phyloP scores from a whole-genome alignment of 2,113 vertebrate genomes.

The Gorsachius goisagi region DNA sequence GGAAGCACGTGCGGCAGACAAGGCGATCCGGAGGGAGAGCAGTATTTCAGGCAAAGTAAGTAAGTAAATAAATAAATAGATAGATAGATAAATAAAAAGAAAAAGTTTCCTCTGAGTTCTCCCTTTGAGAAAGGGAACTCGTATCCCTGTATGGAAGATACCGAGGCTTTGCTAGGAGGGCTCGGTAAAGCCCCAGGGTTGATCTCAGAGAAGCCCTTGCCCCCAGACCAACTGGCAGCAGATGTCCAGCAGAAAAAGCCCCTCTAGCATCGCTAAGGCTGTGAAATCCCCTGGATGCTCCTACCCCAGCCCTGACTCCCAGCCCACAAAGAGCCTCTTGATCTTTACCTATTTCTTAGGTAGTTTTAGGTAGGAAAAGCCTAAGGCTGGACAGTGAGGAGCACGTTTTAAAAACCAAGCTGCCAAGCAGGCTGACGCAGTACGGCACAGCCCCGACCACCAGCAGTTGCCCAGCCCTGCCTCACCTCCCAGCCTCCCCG shows the following conservation, averaged over 20 bases:
- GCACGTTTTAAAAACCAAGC: not conserved
- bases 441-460: not conserved
- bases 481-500: not conserved
- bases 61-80: not conserved
- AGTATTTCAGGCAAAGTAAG: not conserved
- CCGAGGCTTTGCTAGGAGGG: not conserved
- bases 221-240: not conserved
- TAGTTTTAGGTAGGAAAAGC: not conserved
- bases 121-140: not conserved
- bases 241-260: not conserved
- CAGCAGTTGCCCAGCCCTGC: not conserved
- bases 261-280: not conserved
- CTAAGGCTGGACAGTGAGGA: not conserved
- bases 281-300: not conserved
- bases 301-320: not conserved
- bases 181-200: not conserved
- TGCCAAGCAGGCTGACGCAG: not conserved
- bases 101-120: not conserved
- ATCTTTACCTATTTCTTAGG: not conserved
- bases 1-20: not conserved
- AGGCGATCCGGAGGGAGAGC: not conserved
- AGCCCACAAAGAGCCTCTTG: not conserved
- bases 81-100: not conserved
- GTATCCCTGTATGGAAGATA: fast-evolving
- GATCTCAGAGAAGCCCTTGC: not conserved